Conservation (phyloP, 2,797 vertebrate genomes). For the Oceanodroma leucorhoa region DNA sequence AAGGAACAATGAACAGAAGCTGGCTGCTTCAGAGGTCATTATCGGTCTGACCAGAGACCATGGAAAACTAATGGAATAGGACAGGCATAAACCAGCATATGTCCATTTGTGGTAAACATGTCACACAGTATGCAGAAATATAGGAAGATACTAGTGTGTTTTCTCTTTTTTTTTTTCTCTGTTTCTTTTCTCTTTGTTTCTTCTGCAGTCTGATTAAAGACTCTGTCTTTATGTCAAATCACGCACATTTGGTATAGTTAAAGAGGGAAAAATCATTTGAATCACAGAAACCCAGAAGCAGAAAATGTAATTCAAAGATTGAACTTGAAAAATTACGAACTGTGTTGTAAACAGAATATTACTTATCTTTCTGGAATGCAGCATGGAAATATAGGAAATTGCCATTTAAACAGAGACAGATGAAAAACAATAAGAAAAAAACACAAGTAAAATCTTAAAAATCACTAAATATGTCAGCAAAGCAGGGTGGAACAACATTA, state of each 20-base stretch:
- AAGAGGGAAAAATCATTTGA: not conserved
- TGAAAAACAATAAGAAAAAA: not conserved
- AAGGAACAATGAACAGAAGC: no score
- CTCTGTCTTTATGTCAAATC: not conserved
- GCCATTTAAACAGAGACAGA: not conserved
- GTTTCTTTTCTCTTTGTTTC: not conserved
- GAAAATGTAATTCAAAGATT: not conserved
- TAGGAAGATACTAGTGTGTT: not conserved
- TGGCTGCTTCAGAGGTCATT: no score
- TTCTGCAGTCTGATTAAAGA: not conserved
- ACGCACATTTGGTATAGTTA: not conserved
- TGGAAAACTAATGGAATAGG: not conserved
- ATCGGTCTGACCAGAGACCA: no score
- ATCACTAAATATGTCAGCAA: not conserved
- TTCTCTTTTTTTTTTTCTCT: not conserved
- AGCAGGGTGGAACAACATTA: not conserved
- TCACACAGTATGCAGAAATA: not conserved
- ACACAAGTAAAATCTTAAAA: not conserved
- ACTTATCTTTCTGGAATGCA: not conserved
- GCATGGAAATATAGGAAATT: not conserved
- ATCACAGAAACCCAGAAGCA: not conserved
- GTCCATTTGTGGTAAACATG: not conserved
- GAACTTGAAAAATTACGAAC: not conserved
- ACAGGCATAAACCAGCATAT: not conserved
- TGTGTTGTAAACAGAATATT: not conserved